Evolutionary conservation across 2,113 vertebrate genomes (phyloP), one percentile per base, ranked within the genome.

Genomic region (Urocynchramus pylzowi): DNA sequence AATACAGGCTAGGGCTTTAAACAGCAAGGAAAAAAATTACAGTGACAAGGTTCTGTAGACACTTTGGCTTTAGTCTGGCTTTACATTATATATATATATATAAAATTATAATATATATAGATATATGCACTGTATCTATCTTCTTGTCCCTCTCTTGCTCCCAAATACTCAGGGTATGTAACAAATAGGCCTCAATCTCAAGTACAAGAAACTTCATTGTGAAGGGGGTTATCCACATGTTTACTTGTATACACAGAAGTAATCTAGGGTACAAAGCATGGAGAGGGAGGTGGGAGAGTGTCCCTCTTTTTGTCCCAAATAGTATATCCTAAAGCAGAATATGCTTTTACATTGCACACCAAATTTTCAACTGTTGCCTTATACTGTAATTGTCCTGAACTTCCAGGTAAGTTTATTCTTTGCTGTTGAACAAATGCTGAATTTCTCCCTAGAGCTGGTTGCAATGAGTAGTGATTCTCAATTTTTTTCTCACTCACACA

Each of bases 361-460:
- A 16, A 82, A 81, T 96, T 96, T 90, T 90, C 90, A 73, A 53
- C 33, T 84, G 56, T 69, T 79, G 59, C 23, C 28, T 95, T 94
- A 41, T n/a, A 90, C 57, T 80, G 94, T 88, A 96, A 93, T 94
- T 96, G 74, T 93, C 49, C 76, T 73, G 79, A 94, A 88, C 88
- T 96, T 94, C 49, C 83, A 81, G 64, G 68, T 87, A 93, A 90
- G 90, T 93, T 95, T 96, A 95, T 95, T 87, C 90, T 92, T 93
- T 94, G 88, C 92, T 89, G 79, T 54, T 93, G 83, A 93, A 90
- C 63, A 92, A 96, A 91, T 84, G 84, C 77, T 89, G 89, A 92
- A 95, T 95, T 94, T 97, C 61, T 95, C 89, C 95, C 95, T 50
- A 85, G 93, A 95, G 93, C 69, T 91, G 74, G 69, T 33, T 94